Evolutionary conservation across 2,888 invertebrate genomes (phyloP).

Genomic region (Drosophila histrio): DNA sequence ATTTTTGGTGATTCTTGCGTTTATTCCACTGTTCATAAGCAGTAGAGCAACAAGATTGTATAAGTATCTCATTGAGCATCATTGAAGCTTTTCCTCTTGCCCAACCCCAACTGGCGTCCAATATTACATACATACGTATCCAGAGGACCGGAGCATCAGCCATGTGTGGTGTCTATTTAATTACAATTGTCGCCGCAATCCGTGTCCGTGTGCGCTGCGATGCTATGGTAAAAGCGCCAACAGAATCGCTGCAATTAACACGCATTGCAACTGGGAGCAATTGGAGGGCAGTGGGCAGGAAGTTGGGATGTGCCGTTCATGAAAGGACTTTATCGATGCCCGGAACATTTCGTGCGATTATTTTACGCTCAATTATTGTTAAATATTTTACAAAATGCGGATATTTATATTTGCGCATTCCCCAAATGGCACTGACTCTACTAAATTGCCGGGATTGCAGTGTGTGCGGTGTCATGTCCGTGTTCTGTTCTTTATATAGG

Average conservation of each 20-base stretch:
- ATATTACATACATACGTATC: slow-evolving; percentile 17
- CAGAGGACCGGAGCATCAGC: slow-evolving; percentile 16
- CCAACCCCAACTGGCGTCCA: slow-evolving; percentile 16
- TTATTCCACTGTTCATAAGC: slow-evolving; percentile 22
- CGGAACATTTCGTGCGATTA: slow-evolving; percentile 68
- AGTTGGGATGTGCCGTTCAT: slow-evolving; percentile 13
- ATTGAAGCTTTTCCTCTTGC: slow-evolving; percentile 9
- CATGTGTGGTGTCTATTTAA: slow-evolving; percentile 81
- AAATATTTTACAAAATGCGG: slow-evolving; percentile 81
- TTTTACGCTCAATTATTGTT: slow-evolving; percentile 84
- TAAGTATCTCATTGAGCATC: slow-evolving; percentile 34
- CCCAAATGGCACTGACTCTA: slow-evolving; percentile 42
- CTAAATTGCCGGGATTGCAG: slow-evolving; percentile 51
- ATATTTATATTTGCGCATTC: slow-evolving; percentile 66
- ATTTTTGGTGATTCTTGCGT: neutral
- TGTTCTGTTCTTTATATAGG: slow-evolving; percentile 42
- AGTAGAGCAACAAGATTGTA: slow-evolving; percentile 5
- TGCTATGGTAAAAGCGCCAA: slow-evolving; percentile 42
- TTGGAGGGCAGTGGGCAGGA: slow-evolving; percentile 13
- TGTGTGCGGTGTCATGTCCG: slow-evolving; percentile 56
- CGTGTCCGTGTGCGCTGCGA: slow-evolving; percentile 58
- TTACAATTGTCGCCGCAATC: slow-evolving; percentile 83
- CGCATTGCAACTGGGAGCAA: slow-evolving; percentile 26
- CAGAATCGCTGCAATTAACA: slow-evolving; percentile 65
- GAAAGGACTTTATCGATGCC: slow-evolving; percentile 49